Conservation (phyloP, 2,888 invertebrate genomes). For the Diadegma fenestrale region DNA sequence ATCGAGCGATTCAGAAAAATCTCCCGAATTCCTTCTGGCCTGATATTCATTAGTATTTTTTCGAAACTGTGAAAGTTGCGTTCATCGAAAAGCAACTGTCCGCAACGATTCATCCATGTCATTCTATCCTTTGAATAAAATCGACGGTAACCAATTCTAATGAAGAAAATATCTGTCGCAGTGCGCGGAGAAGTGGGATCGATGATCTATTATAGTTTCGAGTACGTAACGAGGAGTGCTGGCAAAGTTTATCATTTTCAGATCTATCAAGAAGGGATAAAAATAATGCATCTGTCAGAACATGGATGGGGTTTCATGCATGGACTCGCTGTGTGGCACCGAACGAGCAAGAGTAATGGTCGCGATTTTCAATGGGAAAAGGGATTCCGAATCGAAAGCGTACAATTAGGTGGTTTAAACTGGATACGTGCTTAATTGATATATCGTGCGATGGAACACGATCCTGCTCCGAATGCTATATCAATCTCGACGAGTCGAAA, state of each 20-base stretch:
- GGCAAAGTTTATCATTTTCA: slow-evolving; percentile 17
- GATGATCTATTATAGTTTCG: not conserved
- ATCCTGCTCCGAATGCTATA: slow-evolving; percentile 25
- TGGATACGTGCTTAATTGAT: slow-evolving; percentile 40
- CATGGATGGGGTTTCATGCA: not conserved
- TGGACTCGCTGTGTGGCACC: not conserved
- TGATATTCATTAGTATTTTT: not conserved
- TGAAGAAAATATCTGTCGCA: not conserved
- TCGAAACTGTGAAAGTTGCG: too few relatives aligned
- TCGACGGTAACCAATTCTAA: not conserved
- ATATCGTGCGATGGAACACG: slow-evolving; percentile 17
- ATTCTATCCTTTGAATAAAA: not conserved
- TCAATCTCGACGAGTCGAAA: slow-evolving; percentile 29
- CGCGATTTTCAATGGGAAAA: slow-evolving; percentile 6
- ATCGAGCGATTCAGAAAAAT: too few relatives aligned
- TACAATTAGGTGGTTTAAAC: slow-evolving; percentile 19
- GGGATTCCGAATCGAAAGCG: not conserved
- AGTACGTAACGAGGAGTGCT: not conserved
- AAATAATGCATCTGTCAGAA: slow-evolving; percentile 15
- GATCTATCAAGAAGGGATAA: slow-evolving; percentile 15
- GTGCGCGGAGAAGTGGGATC: not conserved
- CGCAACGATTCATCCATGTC: not conserved
- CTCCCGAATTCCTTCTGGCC: not conserved
- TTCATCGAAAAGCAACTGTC: not conserved
- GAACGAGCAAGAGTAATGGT: slow-evolving; percentile 5